Evolutionary conservation across 2,888 invertebrate species (phyloP).

Genomic region (Dicyrtomina minuta): DNA sequence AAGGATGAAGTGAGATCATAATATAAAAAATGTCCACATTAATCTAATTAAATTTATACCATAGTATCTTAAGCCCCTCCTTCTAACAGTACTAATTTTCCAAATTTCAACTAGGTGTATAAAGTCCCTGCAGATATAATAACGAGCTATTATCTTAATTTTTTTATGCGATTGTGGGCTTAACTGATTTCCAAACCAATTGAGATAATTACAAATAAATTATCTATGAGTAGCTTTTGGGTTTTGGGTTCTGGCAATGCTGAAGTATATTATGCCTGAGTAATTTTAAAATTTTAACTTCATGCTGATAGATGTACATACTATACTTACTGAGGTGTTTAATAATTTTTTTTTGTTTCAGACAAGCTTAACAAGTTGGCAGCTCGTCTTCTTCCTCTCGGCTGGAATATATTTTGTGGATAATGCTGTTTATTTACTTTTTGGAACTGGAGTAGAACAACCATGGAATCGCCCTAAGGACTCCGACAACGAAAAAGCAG

Average conservation of each 20-base stretch:
- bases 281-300: constrained; percentile 2
- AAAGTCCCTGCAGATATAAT: too few species aligned
- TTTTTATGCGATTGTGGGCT: too few species aligned
- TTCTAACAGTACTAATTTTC: neutral
- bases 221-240: too few species aligned
- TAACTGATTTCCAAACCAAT: too few species aligned
- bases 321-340: too few species aligned
- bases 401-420: constrained; percentile 44
- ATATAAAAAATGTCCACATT: neutral
- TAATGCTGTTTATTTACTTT: constrained; percentile 44
- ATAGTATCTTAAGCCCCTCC: too few species aligned
- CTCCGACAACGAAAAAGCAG: neutral
- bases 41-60: neutral
- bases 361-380: constrained; percentile 42
- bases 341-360: constrained; percentile 28
- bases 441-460: constrained; percentile 44
- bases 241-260: too few species aligned
- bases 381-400: constrained; percentile 46
- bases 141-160: too few species aligned
- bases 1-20: constrained; percentile 36
- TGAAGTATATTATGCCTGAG: neutral
- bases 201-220: too few species aligned
- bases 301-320: too few species aligned
- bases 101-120: neutral
- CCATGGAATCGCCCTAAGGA: constrained; percentile 40